Conservation (phyloP, 2,797 vertebrate species). For the Chaunax sp. region DNA sequence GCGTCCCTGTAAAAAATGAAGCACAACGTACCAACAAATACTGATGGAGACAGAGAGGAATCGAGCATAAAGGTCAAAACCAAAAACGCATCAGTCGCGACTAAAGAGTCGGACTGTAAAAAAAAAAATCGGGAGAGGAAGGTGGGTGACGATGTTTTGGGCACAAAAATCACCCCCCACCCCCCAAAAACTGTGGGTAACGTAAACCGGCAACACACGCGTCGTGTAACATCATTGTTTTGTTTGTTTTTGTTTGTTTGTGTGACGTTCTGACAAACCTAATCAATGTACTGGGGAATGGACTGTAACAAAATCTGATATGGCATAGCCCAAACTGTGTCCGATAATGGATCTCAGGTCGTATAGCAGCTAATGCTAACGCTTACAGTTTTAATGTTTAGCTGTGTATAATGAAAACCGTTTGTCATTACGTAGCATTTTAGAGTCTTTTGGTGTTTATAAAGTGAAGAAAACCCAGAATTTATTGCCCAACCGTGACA, state of each 20-base stretch:
- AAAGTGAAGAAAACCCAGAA: background rate
- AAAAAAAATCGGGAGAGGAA: constrained; percentile 10
- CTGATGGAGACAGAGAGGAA: background rate
- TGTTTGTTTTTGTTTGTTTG: rapidly evolving
- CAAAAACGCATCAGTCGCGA: constrained; percentile 12
- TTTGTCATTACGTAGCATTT: background rate
- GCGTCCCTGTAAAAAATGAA: background rate
- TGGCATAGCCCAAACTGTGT: constrained; percentile 43
- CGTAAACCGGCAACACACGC: background rate
- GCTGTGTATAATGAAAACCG: background rate
- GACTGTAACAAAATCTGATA: background rate
- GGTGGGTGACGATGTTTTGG: constrained; percentile 45
- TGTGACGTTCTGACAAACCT: background rate
- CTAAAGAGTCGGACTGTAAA: constrained; percentile 48
- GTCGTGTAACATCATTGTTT: background rate
- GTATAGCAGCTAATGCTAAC: constrained; percentile 71
- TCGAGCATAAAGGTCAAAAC: constrained; percentile 1
- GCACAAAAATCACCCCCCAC: constrained; percentile 22
- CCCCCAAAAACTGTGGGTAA: background rate
- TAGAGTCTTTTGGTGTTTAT: rapidly evolving
- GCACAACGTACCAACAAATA: background rate
- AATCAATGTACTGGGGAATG: no score
- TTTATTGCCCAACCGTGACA: background rate
- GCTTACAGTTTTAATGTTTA: constrained; percentile 19
- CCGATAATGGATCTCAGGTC: constrained; percentile 66